Evolutionary conservation across 2,888 invertebrate species (phyloP), one percentile per base, ranked within the genome.

Genomic region (Actias luna): DNA sequence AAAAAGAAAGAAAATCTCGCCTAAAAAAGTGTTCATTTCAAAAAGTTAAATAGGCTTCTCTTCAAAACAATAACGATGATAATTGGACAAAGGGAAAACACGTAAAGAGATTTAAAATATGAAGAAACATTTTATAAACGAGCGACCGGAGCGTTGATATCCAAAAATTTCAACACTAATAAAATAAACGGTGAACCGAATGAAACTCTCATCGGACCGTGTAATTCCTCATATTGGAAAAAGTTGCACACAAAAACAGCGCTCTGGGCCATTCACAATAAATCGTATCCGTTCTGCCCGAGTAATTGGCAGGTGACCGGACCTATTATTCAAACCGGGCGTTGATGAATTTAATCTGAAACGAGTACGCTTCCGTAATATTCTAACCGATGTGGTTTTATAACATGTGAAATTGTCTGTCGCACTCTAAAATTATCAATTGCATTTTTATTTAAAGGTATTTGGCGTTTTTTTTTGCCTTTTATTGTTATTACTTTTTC

Each of bases 261-360:
- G 73, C 76, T 72, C 67, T 66, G 67, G 69, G 73, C 73, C 74
- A 69, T 75, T 75, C 72, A 77, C 79, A 78, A 80, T 79, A 81
- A 81, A 81, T 81, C 77, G 77, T 69, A 74, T 72, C 72, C 73
- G 73, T 72, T 75, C 76, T 71, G 72, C 36, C 36, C n/a, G 63
- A 52, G 73, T 82, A 82, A 82, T 82, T 82, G 82, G 81, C 82
- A 82, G 82, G 81, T 80, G 82, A 80, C 81, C 81, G 79, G 74
- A 58, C 60, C 76, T 77, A 82, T 82, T 79, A 82, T 80, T 82
- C 82, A 80, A 78, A 76, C 76, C 63, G 64, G 78, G 73, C 82
- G 78, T 78, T 82, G 82, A 82, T 81, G 77, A 80, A 82, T 82
- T 80, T 80, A 79, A 76, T 78, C 68, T 71, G 63, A 57, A 59